phyloP scores from a whole-genome alignment of 2,888 invertebrate genomes.

The Drosophila siamana region DNA sequence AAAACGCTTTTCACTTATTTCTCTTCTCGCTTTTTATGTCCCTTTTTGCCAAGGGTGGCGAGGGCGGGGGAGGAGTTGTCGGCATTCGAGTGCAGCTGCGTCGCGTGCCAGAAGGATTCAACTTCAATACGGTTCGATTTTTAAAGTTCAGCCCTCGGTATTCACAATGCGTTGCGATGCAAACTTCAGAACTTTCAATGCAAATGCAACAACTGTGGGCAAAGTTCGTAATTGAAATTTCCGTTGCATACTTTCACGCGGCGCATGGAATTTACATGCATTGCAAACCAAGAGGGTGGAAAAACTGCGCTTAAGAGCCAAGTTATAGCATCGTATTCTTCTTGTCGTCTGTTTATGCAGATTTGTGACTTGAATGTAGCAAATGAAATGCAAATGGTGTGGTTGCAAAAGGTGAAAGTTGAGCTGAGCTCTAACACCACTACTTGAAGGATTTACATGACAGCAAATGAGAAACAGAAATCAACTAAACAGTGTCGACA shows the following conservation, averaged over 20 bases:
- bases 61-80: too few relatives aligned
- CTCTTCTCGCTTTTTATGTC: not conserved
- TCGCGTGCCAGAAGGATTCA: slow-evolving; percentile 44
- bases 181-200: slow-evolving; percentile 15
- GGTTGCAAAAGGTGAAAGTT: too few relatives aligned
- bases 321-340: not conserved
- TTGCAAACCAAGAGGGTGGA: not conserved
- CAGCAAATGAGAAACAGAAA: too few relatives aligned
- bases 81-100: slow-evolving; percentile 34
- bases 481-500: too few relatives aligned
- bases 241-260: slow-evolving; percentile 37
- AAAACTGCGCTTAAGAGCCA: not conserved
- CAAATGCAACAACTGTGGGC: slow-evolving; percentile 1
- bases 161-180: too few relatives aligned
- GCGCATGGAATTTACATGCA: slow-evolving; percentile 5
- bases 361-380: not conserved
- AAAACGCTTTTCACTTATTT: slow-evolving; percentile 52
- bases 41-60: not conserved
- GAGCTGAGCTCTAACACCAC: too few relatives aligned
- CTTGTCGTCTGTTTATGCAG: not conserved
- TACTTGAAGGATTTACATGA: not conserved
- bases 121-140: slow-evolving; percentile 15
- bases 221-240: slow-evolving; percentile 47
- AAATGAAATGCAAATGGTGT: too few relatives aligned
- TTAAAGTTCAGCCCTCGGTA: slow-evolving; percentile 11